A percentile compares a stretch with the other conserved stretches of the same genome.
Evolutionary conservation across 2,113 vertebrate species (phyloP).

Genomic region (Dasyprocta punctata): DNA sequence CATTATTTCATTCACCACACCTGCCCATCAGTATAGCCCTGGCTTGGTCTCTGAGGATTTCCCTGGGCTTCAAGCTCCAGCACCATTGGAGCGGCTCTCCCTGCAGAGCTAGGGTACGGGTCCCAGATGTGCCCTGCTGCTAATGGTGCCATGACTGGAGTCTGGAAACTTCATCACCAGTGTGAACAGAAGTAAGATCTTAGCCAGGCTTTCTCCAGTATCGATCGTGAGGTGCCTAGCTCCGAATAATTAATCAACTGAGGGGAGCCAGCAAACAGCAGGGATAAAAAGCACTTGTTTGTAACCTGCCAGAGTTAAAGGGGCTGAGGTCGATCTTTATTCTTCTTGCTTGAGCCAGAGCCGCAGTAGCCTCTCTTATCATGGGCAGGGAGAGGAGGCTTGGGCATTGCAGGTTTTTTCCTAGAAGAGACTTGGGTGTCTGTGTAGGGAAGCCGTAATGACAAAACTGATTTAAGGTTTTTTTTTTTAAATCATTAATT

Average conservation of each 20-base stretch:
- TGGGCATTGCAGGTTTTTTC: background rate
- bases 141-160: background rate
- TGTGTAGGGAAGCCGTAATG: background rate
- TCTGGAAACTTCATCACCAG: constrained; percentile 23
- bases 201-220: background rate
- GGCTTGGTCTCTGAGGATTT: background rate
- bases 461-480: background rate
- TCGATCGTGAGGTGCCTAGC: background rate
- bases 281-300: background rate
- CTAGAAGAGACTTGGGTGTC: background rate
- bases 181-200: background rate
- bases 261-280: background rate
- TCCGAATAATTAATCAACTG: background rate
- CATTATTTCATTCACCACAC: background rate
- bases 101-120: background rate
- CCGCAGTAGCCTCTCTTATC: background rate
- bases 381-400: background rate
- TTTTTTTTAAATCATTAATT: background rate
- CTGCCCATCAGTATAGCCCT: background rate
- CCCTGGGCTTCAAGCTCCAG: background rate
- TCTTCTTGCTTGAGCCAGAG: background rate
- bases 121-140: background rate
- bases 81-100: background rate
- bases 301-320: background rate
- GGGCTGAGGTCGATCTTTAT: background rate